phyloP scores from a whole-genome alignment of 2,797 vertebrate species.

The Anniella stebbinsi region DNA sequence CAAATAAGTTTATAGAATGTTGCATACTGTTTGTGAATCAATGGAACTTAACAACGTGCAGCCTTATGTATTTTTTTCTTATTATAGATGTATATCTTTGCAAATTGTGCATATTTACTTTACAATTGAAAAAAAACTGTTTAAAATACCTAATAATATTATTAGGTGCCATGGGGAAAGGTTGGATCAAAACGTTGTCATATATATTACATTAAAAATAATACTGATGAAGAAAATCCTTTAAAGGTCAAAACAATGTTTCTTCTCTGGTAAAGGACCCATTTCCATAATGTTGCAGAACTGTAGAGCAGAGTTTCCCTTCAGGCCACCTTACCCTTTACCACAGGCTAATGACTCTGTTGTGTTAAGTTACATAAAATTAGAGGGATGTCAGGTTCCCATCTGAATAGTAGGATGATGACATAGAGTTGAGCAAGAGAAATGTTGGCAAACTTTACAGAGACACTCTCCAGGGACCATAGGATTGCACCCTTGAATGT shows the following conservation, averaged over 20 bases:
- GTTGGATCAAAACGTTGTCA: not conserved
- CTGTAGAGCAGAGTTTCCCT: not conserved
- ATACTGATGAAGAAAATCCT: not conserved
- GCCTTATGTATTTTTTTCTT: not conserved
- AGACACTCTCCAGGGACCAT: no score
- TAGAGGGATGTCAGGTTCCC: not conserved
- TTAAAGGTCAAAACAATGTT: not conserved
- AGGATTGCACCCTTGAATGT: no score
- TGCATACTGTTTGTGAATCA: not conserved
- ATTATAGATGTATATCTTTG: not conserved
- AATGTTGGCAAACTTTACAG: not conserved
- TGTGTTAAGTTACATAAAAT: not conserved
- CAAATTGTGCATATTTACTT: not conserved
- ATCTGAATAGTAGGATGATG: not conserved
- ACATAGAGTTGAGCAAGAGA: not conserved
- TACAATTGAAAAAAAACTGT: not conserved
- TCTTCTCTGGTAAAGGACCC: not conserved
- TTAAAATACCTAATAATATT: no score
- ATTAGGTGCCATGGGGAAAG: not conserved
- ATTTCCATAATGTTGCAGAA: not conserved
- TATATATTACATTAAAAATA: not conserved
- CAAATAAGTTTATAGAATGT: not conserved
- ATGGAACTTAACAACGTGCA: not conserved
- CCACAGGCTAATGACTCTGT: not conserved
- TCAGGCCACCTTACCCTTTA: not conserved